Conservation (phyloP, 92 coral and sea anemone species). For the Plumapathes pennacea region DNA sequence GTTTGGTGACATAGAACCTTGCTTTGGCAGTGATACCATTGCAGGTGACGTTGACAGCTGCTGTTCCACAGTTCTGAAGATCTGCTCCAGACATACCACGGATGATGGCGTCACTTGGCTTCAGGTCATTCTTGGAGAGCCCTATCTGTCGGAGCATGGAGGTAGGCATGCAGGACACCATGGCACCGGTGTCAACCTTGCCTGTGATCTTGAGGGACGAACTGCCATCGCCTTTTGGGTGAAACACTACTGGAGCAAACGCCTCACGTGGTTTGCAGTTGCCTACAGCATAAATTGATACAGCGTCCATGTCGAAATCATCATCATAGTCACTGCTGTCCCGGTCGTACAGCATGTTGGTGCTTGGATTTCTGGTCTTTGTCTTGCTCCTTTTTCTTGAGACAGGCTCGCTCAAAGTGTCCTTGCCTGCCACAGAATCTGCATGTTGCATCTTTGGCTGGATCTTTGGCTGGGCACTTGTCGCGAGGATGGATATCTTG, state of each 20-base stretch:
- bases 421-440: constrained; percentile 21
- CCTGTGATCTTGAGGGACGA: constrained; percentile 21
- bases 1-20: constrained; percentile 57
- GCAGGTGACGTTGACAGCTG: constrained; percentile 46
- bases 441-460: constrained; percentile 16
- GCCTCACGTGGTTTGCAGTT: constrained; percentile 36
- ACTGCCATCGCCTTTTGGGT: constrained; percentile 12
- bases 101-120: constrained; percentile 37
- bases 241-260: constrained; percentile 49
- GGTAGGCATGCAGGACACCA: constrained; percentile 51
- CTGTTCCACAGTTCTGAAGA: constrained; percentile 53
- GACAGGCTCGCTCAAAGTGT: constrained; percentile 42
- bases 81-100: constrained; percentile 59
- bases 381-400: constrained; percentile 7
- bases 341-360: constrained; percentile 48
- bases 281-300: constrained; percentile 28
- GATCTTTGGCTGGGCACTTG: constrained; percentile 47
- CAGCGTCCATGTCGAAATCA: constrained; percentile 22
- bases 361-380: not conserved
- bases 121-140: constrained; percentile 34
- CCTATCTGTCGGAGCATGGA: constrained; percentile 50
- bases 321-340: constrained; percentile 47
- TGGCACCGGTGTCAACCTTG: constrained; percentile 58
- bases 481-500: constrained; percentile 36
- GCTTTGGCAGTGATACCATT: constrained; percentile 46